A percentile compares a stretch with the other conserved stretches of the same genome.
phyloP scores from a whole-genome alignment of 2,797 vertebrate species.

The Liasis olivaceus region DNA sequence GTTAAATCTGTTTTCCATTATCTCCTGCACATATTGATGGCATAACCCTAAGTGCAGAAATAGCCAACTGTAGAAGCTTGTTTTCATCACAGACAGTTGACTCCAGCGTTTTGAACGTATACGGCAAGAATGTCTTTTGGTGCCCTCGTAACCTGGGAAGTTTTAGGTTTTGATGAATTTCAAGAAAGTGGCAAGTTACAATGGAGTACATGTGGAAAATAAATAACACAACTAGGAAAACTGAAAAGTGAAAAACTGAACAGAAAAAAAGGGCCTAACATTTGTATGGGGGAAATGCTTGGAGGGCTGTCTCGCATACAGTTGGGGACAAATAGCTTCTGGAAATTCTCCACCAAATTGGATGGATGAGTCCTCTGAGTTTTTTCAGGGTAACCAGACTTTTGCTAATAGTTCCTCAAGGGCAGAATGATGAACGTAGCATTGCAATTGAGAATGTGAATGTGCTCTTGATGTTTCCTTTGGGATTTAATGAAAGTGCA shows the following conservation, averaged over 20 bases:
- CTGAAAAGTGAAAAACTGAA: neutral
- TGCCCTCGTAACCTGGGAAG: neutral
- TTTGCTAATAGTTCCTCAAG: neutral
- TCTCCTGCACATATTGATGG: neutral
- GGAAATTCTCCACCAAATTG: neutral
- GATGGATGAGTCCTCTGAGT: neutral
- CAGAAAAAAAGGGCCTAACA: no score
- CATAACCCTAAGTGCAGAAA: neutral
- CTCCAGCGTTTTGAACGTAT: neutral
- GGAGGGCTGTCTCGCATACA: neutral
- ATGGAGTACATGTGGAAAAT: neutral
- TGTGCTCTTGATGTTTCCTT: neutral
- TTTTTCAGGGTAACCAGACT: neutral
- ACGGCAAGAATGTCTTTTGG: neutral
- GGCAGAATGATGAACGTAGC: neutral
- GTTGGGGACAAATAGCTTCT: neutral
- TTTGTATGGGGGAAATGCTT: neutral
- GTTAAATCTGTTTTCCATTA: conserved; percentile 19
- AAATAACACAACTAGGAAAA: neutral
- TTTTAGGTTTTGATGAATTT: neutral
- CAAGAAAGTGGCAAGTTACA: neutral
- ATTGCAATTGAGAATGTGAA: neutral
- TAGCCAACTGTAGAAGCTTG: neutral
- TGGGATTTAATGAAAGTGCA: neutral
- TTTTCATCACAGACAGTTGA: neutral